Evolutionary conservation across 2,113 vertebrate genomes (phyloP).

Genomic region (Megalops atlanticus): DNA sequence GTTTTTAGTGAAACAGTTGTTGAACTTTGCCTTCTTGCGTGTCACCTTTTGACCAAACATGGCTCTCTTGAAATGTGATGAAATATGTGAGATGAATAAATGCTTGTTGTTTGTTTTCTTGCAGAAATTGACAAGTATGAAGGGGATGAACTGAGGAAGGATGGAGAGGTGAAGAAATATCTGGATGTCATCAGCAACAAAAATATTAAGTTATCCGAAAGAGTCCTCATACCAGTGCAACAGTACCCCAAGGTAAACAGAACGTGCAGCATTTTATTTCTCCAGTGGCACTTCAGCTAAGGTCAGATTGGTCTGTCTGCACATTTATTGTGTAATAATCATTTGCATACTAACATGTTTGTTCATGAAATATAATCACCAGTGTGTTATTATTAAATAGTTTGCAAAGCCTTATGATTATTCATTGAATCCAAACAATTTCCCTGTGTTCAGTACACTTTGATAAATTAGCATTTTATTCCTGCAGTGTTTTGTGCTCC

Average conservation of each 20-base stretch:
- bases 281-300: not conserved
- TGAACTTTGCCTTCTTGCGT: not conserved
- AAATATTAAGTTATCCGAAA: conserved; percentile 97
- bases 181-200: conserved; percentile 99
- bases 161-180: conserved; percentile 94
- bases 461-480: too few relatives aligned
- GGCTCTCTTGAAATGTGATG: not conserved
- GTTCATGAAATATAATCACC: too few relatives aligned
- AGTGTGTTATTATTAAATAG: too few relatives aligned
- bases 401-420: too few relatives aligned
- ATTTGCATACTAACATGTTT: not conserved
- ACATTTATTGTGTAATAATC: not conserved
- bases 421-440: too few relatives aligned
- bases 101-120: conserved; percentile 52
- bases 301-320: not conserved
- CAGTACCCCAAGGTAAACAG: conserved; percentile 96
- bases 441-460: too few relatives aligned
- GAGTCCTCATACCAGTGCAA: conserved; percentile 94
- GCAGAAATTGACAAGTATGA: conserved; percentile 97
- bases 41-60: not conserved
- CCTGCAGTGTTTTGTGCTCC: conserved; percentile 8
- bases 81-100: conserved; percentile 8
- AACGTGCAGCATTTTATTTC: not conserved
- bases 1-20: too few relatives aligned
- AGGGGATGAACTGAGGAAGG: conserved; percentile 85